Evolutionary conservation across 2,888 invertebrate species (phyloP).

Genomic region (Chalcis sispes): DNA sequence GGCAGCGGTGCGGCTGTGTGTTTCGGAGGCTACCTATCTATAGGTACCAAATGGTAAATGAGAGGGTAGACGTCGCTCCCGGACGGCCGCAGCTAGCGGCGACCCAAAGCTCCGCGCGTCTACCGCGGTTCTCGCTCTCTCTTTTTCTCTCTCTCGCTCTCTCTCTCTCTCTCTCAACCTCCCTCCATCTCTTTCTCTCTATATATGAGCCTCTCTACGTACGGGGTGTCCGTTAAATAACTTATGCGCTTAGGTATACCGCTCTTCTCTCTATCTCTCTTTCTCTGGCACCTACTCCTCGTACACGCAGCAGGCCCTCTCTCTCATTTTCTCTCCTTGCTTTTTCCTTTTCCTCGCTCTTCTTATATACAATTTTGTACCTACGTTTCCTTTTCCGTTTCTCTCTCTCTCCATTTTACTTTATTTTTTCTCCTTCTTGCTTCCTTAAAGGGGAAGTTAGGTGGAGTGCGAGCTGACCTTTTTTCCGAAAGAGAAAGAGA

Average conservation of each 20-base stretch:
- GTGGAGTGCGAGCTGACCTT: no score
- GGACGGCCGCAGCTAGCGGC: slow-evolving; percentile 76
- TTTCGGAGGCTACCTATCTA: slow-evolving; percentile 72
- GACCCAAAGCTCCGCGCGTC: slow-evolving; percentile 74
- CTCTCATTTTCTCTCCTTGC: no score
- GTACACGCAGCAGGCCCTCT: not conserved
- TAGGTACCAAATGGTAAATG: slow-evolving; percentile 77
- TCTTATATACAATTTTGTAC: no score
- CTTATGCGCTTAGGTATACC: slow-evolving; percentile 56
- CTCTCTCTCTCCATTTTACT: not conserved
- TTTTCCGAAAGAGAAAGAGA: no score
- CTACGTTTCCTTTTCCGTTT: no score
- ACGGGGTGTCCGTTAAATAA: slow-evolving; percentile 69
- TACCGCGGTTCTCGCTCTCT: slow-evolving; percentile 67
- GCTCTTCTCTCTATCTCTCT: slow-evolving; percentile 1
- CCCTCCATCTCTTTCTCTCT: not conserved
- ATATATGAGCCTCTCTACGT: slow-evolving; percentile 56
- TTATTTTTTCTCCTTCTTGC: not conserved
- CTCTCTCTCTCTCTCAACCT: not conserved
- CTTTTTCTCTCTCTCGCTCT: slow-evolving; percentile 30
- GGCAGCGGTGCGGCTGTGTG: slow-evolving; percentile 55
- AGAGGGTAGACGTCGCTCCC: slow-evolving; percentile 75
- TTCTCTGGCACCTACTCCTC: not conserved
- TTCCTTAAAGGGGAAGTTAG: no score
- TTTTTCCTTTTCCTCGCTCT: no score